phyloP scores from a whole-genome alignment of 2,888 invertebrate genomes.

The Philhelius pedissequus region DNA sequence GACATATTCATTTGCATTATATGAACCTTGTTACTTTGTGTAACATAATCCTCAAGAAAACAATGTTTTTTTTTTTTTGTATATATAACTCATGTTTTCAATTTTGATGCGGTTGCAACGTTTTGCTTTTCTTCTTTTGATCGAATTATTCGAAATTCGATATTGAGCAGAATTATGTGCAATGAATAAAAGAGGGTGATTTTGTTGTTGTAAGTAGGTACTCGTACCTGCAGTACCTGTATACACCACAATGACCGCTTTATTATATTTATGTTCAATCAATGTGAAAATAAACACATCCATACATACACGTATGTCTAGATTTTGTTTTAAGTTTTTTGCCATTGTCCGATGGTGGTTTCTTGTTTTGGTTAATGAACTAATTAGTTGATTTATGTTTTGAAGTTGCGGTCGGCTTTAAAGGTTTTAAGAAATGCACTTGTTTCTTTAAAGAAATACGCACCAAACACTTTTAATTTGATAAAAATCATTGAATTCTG shows the following conservation, averaged over 20 bases:
- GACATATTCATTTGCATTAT: conserved; percentile 1
- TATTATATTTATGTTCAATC: conserved; percentile 12
- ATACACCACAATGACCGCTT: conserved; percentile 4
- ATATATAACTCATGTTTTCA: background rate
- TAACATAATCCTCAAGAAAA: conserved; percentile 46
- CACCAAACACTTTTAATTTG: background rate
- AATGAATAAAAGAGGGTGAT: background rate
- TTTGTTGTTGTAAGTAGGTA: background rate
- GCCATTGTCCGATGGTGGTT: conserved; percentile 17
- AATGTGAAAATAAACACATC: background rate
- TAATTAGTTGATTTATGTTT: conserved; percentile 26
- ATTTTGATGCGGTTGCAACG: conserved; percentile 38
- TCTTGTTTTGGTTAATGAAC: conserved; percentile 27
- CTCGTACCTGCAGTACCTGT: background rate
- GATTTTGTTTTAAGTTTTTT: background rate
- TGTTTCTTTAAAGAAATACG: background rate
- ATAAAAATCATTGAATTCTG: background rate
- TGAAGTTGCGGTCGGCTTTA: conserved; percentile 40
- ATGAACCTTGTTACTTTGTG: conserved; percentile 29
- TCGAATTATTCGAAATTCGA: conserved; percentile 45
- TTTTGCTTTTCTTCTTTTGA: conserved; percentile 49
- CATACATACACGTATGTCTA: background rate
- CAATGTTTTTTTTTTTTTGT: conserved; percentile 14
- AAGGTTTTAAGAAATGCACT: conserved; percentile 3
- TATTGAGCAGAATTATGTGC: background rate